Conservation (phyloP, 2,113 vertebrate genomes). For the Psephotus haematonotus region DNA sequence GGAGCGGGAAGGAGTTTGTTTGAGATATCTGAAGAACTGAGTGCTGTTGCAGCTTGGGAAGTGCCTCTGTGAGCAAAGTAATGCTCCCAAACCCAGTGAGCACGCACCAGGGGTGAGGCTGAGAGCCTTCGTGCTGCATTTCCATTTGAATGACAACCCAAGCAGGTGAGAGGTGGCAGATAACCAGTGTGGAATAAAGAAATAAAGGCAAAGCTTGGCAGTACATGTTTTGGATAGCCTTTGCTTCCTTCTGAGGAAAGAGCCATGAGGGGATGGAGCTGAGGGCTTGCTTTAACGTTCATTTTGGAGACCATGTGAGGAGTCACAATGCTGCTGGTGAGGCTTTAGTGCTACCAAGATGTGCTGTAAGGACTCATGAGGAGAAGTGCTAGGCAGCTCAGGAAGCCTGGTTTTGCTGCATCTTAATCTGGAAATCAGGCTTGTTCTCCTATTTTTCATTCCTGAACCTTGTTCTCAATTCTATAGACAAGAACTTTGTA, state of each 20-base stretch:
- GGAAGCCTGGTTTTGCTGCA: background rate
- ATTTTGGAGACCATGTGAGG: background rate
- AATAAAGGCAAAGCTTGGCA: background rate
- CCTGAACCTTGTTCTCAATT: background rate
- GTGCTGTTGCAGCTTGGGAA: background rate
- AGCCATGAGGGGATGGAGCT: background rate
- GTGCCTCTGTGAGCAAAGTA: background rate
- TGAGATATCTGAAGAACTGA: background rate
- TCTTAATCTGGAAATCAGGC: background rate
- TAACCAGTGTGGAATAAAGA: background rate
- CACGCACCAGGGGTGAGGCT: background rate
- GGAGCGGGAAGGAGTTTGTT: background rate
- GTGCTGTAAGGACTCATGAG: background rate
- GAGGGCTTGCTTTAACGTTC: background rate
- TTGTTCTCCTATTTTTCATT: background rate
- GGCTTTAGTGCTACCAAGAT: background rate
- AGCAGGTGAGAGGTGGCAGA: background rate
- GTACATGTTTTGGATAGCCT: background rate
- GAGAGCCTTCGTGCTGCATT: background rate
- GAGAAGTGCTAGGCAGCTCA: background rate
- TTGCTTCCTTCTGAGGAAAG: background rate
- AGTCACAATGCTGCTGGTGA: background rate
- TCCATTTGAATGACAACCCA: background rate
- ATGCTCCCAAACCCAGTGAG: background rate
- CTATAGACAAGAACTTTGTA: background rate